Evolutionary conservation across 1,140 invertebrate species (phyloP).

Genomic region (Nymphalis io): DNA sequence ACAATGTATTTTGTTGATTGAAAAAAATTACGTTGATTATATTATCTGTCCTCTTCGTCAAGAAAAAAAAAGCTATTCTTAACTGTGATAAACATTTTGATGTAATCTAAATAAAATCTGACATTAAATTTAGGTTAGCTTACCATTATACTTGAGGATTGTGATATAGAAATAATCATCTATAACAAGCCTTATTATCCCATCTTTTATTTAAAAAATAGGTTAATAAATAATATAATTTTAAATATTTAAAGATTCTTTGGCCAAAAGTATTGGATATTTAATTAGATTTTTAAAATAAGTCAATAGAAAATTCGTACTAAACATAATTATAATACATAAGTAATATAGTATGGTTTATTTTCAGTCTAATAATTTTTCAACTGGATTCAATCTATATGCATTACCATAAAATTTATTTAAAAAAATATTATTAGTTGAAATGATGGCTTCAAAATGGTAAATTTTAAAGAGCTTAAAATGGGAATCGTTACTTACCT

Average conservation of each 20-base stretch:
- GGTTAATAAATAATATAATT: background rate
- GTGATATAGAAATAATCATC: constrained; percentile 26
- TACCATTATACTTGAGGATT: constrained; percentile 21
- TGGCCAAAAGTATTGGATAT: constrained; percentile 8
- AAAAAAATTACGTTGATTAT: background rate
- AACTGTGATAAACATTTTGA: constrained; percentile 26
- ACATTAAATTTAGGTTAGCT: constrained; percentile 15
- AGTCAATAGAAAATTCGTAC: background rate
- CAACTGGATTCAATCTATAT: too few relatives aligned
- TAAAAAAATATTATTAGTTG: background rate
- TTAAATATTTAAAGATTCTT: background rate
- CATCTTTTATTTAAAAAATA: constrained; percentile 13
- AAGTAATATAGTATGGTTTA: too few relatives aligned
- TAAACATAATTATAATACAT: too few relatives aligned
- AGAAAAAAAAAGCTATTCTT: too few relatives aligned
- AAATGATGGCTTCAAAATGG: background rate
- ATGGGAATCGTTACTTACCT: constrained; percentile 20
- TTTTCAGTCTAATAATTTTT: too few relatives aligned
- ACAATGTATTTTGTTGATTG: background rate
- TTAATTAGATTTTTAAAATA: constrained; percentile 6
- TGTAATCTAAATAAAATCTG: constrained; percentile 29
- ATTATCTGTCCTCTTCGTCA: background rate
- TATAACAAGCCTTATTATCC: constrained; percentile 22
- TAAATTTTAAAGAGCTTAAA: constrained; percentile 31
- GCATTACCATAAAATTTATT: background rate